These are phyloP conservation scores for Rhogogaster chlorosoma DNA, from an alignment of 2,888 invertebrate species.

Conservation along the genomic window DNA sequence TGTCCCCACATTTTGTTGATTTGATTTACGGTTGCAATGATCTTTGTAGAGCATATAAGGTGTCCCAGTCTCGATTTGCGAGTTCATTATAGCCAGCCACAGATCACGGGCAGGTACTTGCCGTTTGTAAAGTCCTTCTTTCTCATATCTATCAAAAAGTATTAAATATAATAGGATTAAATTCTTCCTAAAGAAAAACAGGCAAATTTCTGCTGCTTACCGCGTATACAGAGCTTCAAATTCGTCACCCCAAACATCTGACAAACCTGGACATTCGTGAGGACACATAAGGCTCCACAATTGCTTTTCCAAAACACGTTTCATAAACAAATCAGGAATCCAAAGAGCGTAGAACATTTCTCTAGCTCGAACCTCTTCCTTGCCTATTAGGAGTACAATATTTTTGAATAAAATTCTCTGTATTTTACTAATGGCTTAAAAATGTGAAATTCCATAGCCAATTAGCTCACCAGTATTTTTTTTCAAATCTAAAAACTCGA, in stretches of 20 bases:
- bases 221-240: constrained; percentile 93
- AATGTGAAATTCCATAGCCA: not conserved
- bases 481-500: constrained; percentile 95
- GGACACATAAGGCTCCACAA: constrained; percentile 99
- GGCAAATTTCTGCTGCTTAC: constrained; percentile 72
- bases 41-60: constrained; percentile 99
- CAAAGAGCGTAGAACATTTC: constrained; percentile 98
- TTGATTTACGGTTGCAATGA: constrained; percentile 97
- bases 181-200: constrained; percentile 3
- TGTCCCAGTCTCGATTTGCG: constrained; percentile 98
- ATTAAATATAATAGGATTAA: not conserved
- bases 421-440: not conserved
- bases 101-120: constrained; percentile 90
- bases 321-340: constrained; percentile 99
- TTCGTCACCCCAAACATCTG: constrained; percentile 96
- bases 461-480: constrained; percentile 88
- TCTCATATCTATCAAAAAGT: constrained; percentile 85
- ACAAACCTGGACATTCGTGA: constrained; percentile 92
- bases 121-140: constrained; percentile 85
- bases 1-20: constrained; percentile 98
- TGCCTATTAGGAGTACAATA: constrained; percentile 79
- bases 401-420: not conserved
- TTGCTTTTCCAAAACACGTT: constrained; percentile 90
- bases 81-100: constrained; percentile 96
- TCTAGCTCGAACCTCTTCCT: constrained; percentile 95